A percentile compares a stretch with the other conserved stretches of the same genome.
Evolutionary conservation across 1,140 invertebrate genomes (phyloP).

Genomic region (Capitella teleta): DNA sequence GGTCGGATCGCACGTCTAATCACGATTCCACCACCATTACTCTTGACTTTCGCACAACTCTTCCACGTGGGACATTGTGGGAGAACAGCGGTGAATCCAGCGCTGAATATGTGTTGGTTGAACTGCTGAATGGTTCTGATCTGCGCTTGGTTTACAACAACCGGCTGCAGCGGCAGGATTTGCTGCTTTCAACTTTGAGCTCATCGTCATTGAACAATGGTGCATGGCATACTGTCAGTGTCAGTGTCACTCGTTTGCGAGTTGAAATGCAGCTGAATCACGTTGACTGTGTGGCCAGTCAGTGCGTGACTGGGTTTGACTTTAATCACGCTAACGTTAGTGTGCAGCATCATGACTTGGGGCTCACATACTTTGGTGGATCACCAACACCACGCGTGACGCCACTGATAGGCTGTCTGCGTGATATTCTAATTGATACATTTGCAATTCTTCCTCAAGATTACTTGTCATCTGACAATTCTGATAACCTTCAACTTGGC

Average conservation of each 20-base stretch:
- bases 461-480: too few relatives aligned
- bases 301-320: neutral
- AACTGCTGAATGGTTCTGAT: slow-evolving; percentile 63
- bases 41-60: slow-evolving; percentile 79
- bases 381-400: neutral
- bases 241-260: too few relatives aligned
- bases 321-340: slow-evolving; percentile 40
- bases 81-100: slow-evolving; percentile 23
- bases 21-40: slow-evolving; percentile 50
- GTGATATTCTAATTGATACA: slow-evolving; percentile 75
- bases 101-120: neutral
- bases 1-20: slow-evolving; percentile 52
- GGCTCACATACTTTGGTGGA: slow-evolving; percentile 8
- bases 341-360: slow-evolving; percentile 17
- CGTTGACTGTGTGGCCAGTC: neutral
- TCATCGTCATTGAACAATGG: neutral
- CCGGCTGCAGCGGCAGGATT: neutral
- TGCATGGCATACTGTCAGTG: neutral
- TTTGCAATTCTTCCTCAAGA: neutral
- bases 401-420: slow-evolving; percentile 65
- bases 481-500: slow-evolving; percentile 30
- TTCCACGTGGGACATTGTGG: slow-evolving; percentile 65
- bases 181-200: too few relatives aligned
- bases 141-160: slow-evolving; percentile 54
- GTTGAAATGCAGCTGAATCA: neutral